These are phyloP conservation scores for Mythimna albipuncta DNA, from an alignment of 2,888 invertebrate genomes.

Conservation along the genomic window DNA sequence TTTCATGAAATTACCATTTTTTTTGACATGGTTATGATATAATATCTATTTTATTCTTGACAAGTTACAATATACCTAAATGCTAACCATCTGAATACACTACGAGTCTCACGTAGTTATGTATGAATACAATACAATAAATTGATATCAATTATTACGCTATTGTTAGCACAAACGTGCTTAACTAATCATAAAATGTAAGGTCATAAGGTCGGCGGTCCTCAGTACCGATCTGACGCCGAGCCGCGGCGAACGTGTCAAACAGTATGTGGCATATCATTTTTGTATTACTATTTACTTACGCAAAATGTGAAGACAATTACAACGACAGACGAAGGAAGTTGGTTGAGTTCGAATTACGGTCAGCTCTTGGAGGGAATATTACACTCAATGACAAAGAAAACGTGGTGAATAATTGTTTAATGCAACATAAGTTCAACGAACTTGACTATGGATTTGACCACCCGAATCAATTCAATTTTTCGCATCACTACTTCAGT, in stretches of 20 bases:
- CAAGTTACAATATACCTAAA: not conserved
- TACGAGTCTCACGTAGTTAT: constrained; percentile 17
- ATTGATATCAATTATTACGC: constrained; percentile 28
- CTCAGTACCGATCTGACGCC: constrained; percentile 36
- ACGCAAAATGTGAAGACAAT: constrained; percentile 62
- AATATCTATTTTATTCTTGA: not conserved
- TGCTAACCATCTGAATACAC: not conserved
- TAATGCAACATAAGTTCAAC: constrained; percentile 90
- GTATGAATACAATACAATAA: constrained; percentile 14
- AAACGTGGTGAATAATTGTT: constrained; percentile 87
- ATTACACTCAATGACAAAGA: constrained; percentile 87
- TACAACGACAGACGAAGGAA: constrained; percentile 78
- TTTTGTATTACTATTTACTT: constrained; percentile 39
- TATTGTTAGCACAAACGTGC: constrained; percentile 23
- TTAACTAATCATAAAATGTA: constrained; percentile 34
- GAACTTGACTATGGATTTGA: constrained; percentile 90
- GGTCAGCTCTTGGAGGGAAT: constrained; percentile 88
- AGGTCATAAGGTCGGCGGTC: constrained; percentile 38
- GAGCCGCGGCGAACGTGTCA: constrained; percentile 22
- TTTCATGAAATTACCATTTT: not conserved
- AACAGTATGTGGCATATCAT: constrained; percentile 41
- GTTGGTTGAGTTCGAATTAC: constrained; percentile 87
- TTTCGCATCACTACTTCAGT: constrained; percentile 92
- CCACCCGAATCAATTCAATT: constrained; percentile 91
- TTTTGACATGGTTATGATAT: not conserved